Percentiles rank a stretch among this genome's conserved stretches.
Conservation (phyloP, 1,140 invertebrate genomes). For the Octopus bimaculoides region DNA sequence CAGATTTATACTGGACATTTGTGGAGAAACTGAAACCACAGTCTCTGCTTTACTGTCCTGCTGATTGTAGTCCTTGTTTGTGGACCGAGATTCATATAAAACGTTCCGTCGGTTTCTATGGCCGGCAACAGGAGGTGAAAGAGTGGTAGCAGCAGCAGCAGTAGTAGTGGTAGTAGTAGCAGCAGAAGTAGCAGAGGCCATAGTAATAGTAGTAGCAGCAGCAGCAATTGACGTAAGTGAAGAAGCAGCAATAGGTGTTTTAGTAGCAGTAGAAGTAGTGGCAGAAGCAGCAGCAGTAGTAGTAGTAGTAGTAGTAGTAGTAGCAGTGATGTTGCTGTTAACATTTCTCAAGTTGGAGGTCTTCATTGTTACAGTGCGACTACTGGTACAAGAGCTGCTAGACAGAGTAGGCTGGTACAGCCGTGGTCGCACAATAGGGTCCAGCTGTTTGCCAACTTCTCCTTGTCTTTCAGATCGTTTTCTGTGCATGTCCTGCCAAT, state of each 20-base stretch:
- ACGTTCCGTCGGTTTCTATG: background rate
- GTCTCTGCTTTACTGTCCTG: too few species aligned
- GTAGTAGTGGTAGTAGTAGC: background rate
- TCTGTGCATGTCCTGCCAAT: constrained; percentile 48
- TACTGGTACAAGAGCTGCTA: constrained; percentile 30
- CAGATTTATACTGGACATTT: background rate
- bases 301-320: background rate
- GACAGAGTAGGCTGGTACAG: too few species aligned
- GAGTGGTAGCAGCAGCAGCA: background rate
- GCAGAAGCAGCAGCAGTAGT: too few species aligned
- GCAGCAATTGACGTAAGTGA: background rate
- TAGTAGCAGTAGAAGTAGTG: background rate
- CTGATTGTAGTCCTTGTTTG: too few species aligned
- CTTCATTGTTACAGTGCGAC: constrained; percentile 38
- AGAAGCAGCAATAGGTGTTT: background rate
- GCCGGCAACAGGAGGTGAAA: background rate
- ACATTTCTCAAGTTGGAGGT: constrained; percentile 19
- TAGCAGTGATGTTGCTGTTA: background rate
- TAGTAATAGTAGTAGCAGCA: background rate
- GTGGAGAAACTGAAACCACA: too few species aligned
- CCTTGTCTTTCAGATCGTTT: constrained; percentile 47
- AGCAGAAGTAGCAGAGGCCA: background rate
- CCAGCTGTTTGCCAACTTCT: too few species aligned
- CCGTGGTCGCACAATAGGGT: too few species aligned
- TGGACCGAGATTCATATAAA: too few species aligned